Percentiles rank a stretch among this genome's conserved stretches.
These are phyloP conservation scores for Blastobasis adustella DNA, from an alignment of 2,888 invertebrate species.

Conservation along the genomic window DNA sequence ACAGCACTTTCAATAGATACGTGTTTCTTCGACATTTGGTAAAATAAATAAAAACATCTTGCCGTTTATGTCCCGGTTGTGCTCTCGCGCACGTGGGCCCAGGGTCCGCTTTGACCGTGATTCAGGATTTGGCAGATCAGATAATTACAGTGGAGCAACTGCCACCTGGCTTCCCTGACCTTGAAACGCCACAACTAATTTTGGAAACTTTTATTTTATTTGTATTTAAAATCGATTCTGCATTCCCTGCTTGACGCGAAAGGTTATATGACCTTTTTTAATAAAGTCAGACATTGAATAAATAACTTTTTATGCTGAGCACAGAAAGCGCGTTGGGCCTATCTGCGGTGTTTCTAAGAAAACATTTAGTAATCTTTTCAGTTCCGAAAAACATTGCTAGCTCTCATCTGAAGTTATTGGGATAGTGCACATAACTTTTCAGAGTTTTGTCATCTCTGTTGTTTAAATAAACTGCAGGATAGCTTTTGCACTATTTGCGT, in stretches of 20 bases:
- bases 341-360: conserved; percentile 16
- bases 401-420: conserved; percentile 15
- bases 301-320: conserved; percentile 9
- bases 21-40: too few species aligned
- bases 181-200: too few species aligned
- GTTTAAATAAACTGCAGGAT: conserved; percentile 3
- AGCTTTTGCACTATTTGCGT: not conserved
- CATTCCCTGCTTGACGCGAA: not conserved
- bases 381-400: conserved; percentile 15
- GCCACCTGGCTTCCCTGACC: too few species aligned
- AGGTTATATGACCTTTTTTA: not conserved
- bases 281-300: not conserved
- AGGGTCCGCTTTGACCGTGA: too few species aligned
- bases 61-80: too few species aligned
- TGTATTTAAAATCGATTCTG: not conserved
- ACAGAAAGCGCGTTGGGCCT: conserved; percentile 12
- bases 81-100: too few species aligned
- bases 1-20: too few species aligned
- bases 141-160: too few species aligned
- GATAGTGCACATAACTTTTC: conserved; percentile 9
- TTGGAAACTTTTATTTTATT: not conserved
- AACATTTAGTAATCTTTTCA: conserved; percentile 15
- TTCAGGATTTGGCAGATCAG: too few species aligned
- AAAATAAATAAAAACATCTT: too few species aligned
- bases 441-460: conserved; percentile 2